A percentile compares a stretch with the other conserved stretches of the same genome.
Conservation (phyloP, 2,113 vertebrate species). For the Strix aluco region DNA sequence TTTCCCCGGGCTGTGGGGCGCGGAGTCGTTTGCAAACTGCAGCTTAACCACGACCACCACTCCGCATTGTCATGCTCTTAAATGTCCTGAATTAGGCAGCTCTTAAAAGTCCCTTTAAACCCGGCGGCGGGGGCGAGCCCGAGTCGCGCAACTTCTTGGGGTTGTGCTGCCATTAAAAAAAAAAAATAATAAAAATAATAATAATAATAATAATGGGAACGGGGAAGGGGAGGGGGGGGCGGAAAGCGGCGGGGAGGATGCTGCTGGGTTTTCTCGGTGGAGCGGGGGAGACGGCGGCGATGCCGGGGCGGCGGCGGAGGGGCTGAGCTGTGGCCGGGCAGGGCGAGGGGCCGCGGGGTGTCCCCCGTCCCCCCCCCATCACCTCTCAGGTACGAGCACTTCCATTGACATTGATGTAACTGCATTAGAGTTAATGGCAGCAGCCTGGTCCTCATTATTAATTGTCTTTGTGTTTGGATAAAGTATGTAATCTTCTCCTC, state of each 20-base stretch:
- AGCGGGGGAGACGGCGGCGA: background rate
- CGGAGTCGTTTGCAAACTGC: conserved; percentile 36
- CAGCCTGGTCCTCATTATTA: conserved; percentile 78
- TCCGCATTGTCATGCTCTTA: conserved; percentile 10
- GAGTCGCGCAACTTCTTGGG: background rate
- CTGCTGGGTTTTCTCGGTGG: background rate
- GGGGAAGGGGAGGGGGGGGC: too few species aligned
- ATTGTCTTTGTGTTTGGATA: conserved; percentile 87
- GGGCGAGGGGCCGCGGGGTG: conserved; percentile 19
- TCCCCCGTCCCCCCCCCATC: background rate
- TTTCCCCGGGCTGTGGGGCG: background rate
- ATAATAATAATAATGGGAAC: background rate
- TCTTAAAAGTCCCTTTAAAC: conserved; percentile 15
- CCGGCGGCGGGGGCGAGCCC: background rate
- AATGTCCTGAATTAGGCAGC: background rate
- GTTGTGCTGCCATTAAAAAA: background rate
- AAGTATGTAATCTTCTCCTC: conserved; percentile 85
- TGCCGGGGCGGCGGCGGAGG: background rate
- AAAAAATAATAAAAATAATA: background rate
- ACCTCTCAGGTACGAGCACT: conserved; percentile 67
- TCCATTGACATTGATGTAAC: conserved; percentile 70
- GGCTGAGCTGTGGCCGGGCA: background rate
- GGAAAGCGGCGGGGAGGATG: background rate
- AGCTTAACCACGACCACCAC: background rate
- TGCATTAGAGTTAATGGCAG: conserved; percentile 79